phyloP scores from a whole-genome alignment of 37 sponge, comb jelly and placozoan genomes.

The Oscarella lobularis region DNA sequence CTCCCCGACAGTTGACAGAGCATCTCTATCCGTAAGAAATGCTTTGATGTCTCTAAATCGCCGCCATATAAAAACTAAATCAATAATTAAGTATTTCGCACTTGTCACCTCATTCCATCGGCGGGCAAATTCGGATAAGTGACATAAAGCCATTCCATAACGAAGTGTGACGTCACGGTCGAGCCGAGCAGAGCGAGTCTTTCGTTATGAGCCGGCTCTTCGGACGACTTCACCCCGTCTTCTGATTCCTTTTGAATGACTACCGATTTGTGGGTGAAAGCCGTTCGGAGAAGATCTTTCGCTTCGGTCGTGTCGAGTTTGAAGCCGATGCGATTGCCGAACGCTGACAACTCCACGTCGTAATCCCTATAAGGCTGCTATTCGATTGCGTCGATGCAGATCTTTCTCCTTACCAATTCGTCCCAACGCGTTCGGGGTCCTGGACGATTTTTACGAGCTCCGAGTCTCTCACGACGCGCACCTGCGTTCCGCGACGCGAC shows the following conservation, averaged over 20 bases:
- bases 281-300: conserved; percentile 30
- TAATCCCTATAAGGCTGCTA: conserved; percentile 39
- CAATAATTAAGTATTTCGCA: neutral
- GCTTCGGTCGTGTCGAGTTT: conserved; percentile 15
- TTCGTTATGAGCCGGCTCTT: conserved; percentile 13
- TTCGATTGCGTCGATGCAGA: no score
- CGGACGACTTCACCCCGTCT: neutral
- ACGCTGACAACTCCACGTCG: conserved; percentile 36
- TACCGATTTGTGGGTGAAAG: conserved; percentile 14
- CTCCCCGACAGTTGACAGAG: conserved; percentile 24
- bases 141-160: conserved; percentile 46
- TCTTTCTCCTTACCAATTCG: no score
- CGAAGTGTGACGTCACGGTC: conserved; percentile 28
- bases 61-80: neutral
- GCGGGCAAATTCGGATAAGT: conserved; percentile 51
- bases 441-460: neutral
- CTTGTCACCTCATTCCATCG: conserved; percentile 1
- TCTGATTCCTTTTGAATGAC: neutral
- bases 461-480: neutral
- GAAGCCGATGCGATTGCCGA: conserved; percentile 43
- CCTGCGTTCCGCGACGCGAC: neutral
- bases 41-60: conserved; percentile 15
- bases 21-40: conserved; percentile 14
- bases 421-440: no score
- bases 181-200: conserved; percentile 44